These are phyloP conservation scores for Nasonia longicornis DNA, from an alignment of 1,140 invertebrate species.

Conservation along the genomic window DNA sequence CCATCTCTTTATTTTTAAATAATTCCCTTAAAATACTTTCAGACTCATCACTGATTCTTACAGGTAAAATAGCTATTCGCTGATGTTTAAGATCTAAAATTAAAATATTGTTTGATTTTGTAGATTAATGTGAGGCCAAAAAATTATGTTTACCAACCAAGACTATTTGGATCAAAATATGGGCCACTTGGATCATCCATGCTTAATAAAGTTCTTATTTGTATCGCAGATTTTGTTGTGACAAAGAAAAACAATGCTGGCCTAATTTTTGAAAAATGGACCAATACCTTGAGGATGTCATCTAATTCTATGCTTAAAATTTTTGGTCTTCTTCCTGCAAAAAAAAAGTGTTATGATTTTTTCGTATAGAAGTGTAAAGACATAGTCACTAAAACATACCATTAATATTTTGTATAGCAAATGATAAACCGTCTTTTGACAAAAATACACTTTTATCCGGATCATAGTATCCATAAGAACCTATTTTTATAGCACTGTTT, in stretches of 20 bases:
- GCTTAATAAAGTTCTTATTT: neutral
- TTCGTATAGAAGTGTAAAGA: neutral
- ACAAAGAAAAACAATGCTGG: neutral
- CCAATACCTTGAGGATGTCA: neutral
- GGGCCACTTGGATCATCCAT: neutral
- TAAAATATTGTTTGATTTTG: neutral
- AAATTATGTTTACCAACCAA: neutral
- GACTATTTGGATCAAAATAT: neutral
- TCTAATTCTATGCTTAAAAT: neutral
- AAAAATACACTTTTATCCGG: neutral
- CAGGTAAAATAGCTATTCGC: constrained; percentile 8
- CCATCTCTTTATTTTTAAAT: neutral
- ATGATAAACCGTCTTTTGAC: neutral
- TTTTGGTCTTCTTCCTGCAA: neutral
- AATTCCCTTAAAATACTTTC: neutral
- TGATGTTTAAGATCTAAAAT: neutral
- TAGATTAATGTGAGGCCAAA: neutral
- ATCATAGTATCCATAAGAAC: neutral
- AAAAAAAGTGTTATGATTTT: neutral
- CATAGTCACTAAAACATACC: neutral
- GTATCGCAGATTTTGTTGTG: neutral
- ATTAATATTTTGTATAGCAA: neutral
- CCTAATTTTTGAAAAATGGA: neutral
- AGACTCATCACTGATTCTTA: neutral
- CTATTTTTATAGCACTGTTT: neutral